These are phyloP conservation scores for Centroberyx gerrardi DNA, from an alignment of 2,797 vertebrate genomes.

Conservation along the genomic window DNA sequence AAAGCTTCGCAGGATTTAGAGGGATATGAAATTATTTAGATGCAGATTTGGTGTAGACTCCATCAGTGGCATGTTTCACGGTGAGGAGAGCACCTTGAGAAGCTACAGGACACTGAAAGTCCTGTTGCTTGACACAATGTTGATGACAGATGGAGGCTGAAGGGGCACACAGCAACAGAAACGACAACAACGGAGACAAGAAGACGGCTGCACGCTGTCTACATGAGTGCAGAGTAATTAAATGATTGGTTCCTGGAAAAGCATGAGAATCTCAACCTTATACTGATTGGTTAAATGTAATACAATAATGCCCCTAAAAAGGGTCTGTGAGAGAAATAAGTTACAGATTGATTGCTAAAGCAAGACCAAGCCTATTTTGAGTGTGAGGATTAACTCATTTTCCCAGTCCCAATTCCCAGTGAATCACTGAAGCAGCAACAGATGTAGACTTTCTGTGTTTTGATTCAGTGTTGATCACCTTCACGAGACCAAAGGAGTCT, in stretches of 20 bases:
- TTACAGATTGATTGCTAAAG: neutral
- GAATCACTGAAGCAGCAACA: conserved; percentile 13
- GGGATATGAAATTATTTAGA: conserved; percentile 68
- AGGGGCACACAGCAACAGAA: neutral
- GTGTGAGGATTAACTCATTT: neutral
- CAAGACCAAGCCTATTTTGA: neutral
- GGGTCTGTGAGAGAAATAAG: neutral
- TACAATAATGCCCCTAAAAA: neutral
- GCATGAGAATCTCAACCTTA: neutral
- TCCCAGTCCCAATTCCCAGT: neutral
- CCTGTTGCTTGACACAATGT: neutral
- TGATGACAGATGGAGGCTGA: neutral
- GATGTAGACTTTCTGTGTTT: neutral
- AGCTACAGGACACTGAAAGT: conserved; percentile 22
- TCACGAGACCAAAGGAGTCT: conserved; percentile 14
- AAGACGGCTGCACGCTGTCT: neutral
- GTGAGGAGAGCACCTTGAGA: conserved; percentile 20
- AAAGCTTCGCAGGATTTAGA: conserved; percentile 63
- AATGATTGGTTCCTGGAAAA: neutral
- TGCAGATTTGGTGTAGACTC: conserved; percentile 60
- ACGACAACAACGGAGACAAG: neutral
- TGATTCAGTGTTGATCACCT: conserved; percentile 7
- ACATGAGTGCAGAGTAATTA: neutral
- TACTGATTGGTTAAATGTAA: neutral
- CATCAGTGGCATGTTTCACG: conserved; percentile 49